Conservation (phyloP, 2,888 invertebrate species). For the Tupiocoris notatus region DNA sequence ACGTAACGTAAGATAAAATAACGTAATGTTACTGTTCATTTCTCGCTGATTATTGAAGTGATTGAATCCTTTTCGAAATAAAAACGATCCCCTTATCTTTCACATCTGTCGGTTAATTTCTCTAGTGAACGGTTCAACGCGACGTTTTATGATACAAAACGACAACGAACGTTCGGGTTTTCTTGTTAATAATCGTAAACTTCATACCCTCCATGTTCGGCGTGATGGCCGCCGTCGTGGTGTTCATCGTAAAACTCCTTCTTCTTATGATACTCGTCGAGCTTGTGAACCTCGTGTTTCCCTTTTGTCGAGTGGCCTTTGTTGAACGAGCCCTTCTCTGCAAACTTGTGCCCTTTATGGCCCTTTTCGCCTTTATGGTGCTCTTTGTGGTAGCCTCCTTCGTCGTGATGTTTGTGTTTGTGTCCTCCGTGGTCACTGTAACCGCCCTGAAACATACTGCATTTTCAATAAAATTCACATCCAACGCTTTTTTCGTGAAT, state of each 20-base stretch:
- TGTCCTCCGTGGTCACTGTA: constrained; percentile 64
- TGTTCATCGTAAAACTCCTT: constrained; percentile 84
- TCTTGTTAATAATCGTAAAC: too few relatives aligned
- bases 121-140: too few relatives aligned
- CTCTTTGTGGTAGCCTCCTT: constrained; percentile 65
- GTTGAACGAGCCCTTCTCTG: constrained; percentile 71
- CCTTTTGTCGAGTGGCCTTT: constrained; percentile 85
- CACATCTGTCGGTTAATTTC: too few relatives aligned
- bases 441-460: constrained; percentile 54
- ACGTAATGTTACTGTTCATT: too few relatives aligned
- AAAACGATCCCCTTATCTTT: too few relatives aligned
- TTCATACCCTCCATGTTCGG: constrained; percentile 71
- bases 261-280: constrained; percentile 82
- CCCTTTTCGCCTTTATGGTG: constrained; percentile 67
- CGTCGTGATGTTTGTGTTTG: constrained; percentile 65
- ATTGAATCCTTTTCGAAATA: too few relatives aligned
- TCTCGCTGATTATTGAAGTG: too few relatives aligned
- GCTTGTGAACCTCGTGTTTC: constrained; percentile 79
- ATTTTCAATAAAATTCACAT: constrained; percentile 4
- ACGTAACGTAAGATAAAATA: too few relatives aligned
- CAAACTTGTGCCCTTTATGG: constrained; percentile 65
- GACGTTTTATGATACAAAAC: too few relatives aligned
- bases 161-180: too few relatives aligned
- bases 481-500: too few relatives aligned
- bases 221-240: constrained; percentile 76